Evolutionary conservation across 2,888 invertebrate species (phyloP).

Genomic region (Empis livida): DNA sequence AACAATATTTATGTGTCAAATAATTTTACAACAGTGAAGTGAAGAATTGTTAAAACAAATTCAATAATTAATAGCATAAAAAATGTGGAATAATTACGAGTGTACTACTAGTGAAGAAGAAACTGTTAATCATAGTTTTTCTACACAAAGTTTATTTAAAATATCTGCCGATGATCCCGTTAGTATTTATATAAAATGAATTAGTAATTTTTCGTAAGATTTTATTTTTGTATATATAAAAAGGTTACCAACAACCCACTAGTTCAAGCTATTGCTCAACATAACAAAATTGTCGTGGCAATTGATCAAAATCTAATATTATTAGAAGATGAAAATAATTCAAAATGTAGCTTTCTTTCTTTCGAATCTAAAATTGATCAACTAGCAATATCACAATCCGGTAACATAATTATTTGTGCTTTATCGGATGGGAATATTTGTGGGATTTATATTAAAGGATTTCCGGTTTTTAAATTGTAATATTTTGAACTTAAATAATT

Average conservation of each 20-base stretch:
- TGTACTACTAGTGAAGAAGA: slow-evolving; percentile 28
- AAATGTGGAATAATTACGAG: slow-evolving; percentile 33
- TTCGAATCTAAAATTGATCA: slow-evolving; percentile 28
- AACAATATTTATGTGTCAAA: too few species aligned
- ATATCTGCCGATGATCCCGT: slow-evolving; percentile 28
- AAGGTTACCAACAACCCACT: slow-evolving; percentile 25
- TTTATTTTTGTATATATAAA: background rate
- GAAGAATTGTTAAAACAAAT: too few species aligned
- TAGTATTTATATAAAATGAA: background rate
- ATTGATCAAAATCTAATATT: slow-evolving; percentile 29
- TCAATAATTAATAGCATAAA: too few species aligned
- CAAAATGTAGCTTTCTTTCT: slow-evolving; percentile 26
- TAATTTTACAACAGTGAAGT: too few species aligned
- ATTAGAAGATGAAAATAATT: slow-evolving; percentile 29
- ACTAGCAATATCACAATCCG: slow-evolving; percentile 25
- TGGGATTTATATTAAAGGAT: slow-evolving; percentile 30
- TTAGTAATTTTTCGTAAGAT: too few species aligned
- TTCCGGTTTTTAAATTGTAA: slow-evolving; percentile 26
- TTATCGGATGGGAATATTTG: slow-evolving; percentile 30
- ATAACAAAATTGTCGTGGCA: slow-evolving; percentile 28
- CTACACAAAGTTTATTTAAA: slow-evolving; percentile 29
- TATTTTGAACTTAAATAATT: background rate
- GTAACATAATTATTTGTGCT: slow-evolving; percentile 30
- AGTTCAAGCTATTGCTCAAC: slow-evolving; percentile 27
- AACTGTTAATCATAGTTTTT: slow-evolving; percentile 31